Conservation (phyloP, 2,888 invertebrate genomes). For the Coronaproctus castanopsis region DNA sequence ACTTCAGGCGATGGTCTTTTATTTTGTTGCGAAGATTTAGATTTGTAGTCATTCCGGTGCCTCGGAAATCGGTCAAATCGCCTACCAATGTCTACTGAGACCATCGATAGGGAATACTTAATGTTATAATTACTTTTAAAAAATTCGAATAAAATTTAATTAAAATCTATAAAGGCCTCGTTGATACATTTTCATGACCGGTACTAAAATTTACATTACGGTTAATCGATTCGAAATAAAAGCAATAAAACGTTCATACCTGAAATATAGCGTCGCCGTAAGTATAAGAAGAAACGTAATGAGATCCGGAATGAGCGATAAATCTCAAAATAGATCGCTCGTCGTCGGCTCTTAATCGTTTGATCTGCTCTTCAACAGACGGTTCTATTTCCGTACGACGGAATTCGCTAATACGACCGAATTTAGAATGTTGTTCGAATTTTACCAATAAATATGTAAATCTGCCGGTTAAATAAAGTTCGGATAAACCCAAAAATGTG, state of each 20-base stretch:
- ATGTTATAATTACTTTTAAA: too few species aligned
- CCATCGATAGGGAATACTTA: too few species aligned
- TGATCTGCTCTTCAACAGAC: background rate
- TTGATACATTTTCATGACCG: background rate
- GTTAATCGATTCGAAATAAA: background rate
- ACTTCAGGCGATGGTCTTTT: too few species aligned
- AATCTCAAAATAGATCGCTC: background rate
- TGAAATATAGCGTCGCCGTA: conserved; percentile 5
- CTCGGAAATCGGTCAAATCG: too few species aligned
- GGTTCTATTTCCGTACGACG: background rate
- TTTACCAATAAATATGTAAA: conserved; percentile 1
- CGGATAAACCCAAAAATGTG: background rate
- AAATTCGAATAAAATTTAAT: too few species aligned
- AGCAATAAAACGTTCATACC: background rate
- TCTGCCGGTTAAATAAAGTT: background rate
- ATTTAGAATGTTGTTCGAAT: background rate
- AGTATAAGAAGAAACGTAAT: conserved; percentile 4
- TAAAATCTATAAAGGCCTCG: too few species aligned
- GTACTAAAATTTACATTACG: background rate
- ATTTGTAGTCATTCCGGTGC: too few species aligned
- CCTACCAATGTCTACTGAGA: too few species aligned
- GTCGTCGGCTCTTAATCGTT: background rate
- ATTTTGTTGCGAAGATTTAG: too few species aligned
- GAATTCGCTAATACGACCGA: background rate
- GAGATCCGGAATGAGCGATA: background rate